Evolutionary conservation across 2,888 invertebrate species (phyloP), one percentile per base, ranked within the genome.

Genomic region (Dicycla oo): DNA sequence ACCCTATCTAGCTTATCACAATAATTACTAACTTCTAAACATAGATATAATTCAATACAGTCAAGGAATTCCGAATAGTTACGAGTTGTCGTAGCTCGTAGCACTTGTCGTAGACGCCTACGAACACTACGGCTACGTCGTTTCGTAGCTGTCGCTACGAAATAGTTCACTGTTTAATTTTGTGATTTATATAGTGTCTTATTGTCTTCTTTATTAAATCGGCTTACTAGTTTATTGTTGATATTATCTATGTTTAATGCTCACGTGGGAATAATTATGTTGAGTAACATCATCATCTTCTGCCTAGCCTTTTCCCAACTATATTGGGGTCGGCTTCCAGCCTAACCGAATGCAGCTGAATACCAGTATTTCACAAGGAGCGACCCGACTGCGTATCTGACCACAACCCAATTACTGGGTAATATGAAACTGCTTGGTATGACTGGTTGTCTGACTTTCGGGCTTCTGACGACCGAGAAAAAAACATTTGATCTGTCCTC

Each of bases 71-170:
- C 68, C n/a, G 23, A 58, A 82, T 74, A 80, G 69, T 67, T 73
- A 8, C n/a, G 47, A 63, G 72, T 74, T 53, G 68, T 62, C 69
- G 82, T 78, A 80, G 71, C 70, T 75, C 71, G 84, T 83, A 83
- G 76, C 78, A 62, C 23, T 73, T 68, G 38, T 77, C 84, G 82
- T 80, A 82, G 84, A 54, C 73, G 62, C 64, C 82, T 83, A 84
- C 82, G 75, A 57, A 23, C 40, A 78, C 73, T 78, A 73, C 79
- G 53, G 64, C 57, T 81, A 81, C 75, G 73, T 18, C 6, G 18
- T 13, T 51, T 73, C 75, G 84, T 83, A 83, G 82, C 77, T n/a
- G 47, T 23, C 5, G 62, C 63, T 69, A 83, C 70, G 49, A 69
- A 30, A 60, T 81, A 61, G 68, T 78, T 64, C 7, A 15, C 54